Base-by-base conservation (phyloP, 2,888 invertebrate genomes). In the Euplexia lucipara region DNA sequence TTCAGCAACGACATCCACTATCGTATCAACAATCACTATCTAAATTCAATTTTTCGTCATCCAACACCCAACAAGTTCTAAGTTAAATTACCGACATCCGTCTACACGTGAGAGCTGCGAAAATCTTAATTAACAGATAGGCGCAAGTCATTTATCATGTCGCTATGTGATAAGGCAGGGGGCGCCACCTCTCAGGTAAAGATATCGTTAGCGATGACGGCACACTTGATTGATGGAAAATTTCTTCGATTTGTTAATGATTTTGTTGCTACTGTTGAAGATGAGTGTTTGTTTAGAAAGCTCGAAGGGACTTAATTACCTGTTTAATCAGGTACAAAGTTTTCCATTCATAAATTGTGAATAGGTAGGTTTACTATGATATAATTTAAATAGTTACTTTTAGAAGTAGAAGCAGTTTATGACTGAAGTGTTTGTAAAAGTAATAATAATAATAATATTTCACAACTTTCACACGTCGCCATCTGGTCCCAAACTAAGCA, bases 61-160 rank as follows among this genome's bases (percentile, higher is more conserved):
- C 65, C 68, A 58, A 67, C 49, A 70, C 51, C 45, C 42, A 47
- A 65, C 83, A 88, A 90, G 89, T 87, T 91, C 89, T 86, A 92
- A 92, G 91, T 92, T 90, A 93, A 94, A 94, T 95, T 91, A 83
- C 90, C 70, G 82, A 78, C 93, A 94, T 94, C 91, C 89, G 89
- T 94, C 92, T 87, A 85, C 91, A 91, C 91, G 91, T 92, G 91
- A 90, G 91, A 89, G 87, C 89, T 88, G 94, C 91, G 92, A 93
- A 95, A 94, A 93, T 95, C 94, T 95, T 95, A 95, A 95, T 95
- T 95, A 95, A 94, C 93, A 93, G 95, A 95, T 94, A 94, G 92
- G 91, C 90, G 84, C 79, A 70, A 88, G 89, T 88, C 86, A 91
- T 95, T 91, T 87, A 87, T 94, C 94, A 92, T 87, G 75, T 60